phyloP scores from a whole-genome alignment of 2,888 invertebrate genomes.

The Minunthozetes semirufus region DNA sequence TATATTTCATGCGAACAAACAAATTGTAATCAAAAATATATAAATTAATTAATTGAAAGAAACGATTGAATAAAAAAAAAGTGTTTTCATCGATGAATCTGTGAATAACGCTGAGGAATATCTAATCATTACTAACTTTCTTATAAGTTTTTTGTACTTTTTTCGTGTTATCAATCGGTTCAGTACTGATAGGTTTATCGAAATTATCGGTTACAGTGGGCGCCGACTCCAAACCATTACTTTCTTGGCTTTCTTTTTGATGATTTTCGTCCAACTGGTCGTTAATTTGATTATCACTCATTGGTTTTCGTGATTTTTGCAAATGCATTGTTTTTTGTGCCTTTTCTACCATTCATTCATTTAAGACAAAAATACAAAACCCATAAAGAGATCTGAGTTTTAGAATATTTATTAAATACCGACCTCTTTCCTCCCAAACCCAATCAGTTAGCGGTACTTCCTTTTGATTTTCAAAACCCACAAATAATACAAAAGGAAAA shows the following conservation, averaged over 20 bases:
- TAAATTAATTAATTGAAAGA: background rate
- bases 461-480: conserved; percentile 25
- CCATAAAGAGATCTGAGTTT: background rate
- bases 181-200: background rate
- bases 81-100: background rate
- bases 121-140: background rate
- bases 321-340: background rate
- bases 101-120: background rate
- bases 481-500: background rate
- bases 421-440: conserved; percentile 71
- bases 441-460: conserved; percentile 71
- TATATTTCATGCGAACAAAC: background rate
- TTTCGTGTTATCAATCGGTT: background rate
- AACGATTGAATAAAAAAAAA: background rate
- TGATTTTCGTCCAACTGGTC: background rate
- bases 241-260: background rate
- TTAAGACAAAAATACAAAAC: conserved; percentile 8
- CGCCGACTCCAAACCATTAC: background rate
- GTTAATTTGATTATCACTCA: background rate
- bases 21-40: background rate
- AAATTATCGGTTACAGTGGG: background rate
- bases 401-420: background rate
- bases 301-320: background rate
- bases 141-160: background rate
- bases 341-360: conserved; percentile 2